Percentiles rank a stretch among this genome's conserved stretches.
Conservation (phyloP, 2,797 vertebrate species). For the Champsocephalus gunnari region DNA sequence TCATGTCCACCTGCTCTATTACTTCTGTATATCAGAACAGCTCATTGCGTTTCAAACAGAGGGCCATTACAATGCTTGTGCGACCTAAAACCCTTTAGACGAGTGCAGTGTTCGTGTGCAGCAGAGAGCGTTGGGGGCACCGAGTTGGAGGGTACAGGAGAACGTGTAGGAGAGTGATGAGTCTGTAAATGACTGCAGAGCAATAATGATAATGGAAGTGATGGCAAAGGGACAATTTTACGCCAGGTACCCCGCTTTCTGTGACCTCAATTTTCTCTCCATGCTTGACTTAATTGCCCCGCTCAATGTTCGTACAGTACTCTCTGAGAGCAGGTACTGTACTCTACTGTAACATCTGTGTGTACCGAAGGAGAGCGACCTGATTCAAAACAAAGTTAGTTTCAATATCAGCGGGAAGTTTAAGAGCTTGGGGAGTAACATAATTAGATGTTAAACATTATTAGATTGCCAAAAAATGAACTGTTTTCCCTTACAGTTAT, state of each 20-base stretch:
- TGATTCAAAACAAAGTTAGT: not conserved
- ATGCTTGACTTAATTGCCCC: slow-evolving; percentile 32
- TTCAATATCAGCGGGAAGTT: slow-evolving; percentile 1
- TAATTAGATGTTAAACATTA: no score
- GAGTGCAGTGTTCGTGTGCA: slow-evolving; percentile 15
- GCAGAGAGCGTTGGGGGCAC: slow-evolving; percentile 29
- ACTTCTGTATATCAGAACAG: not conserved
- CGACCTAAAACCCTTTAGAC: slow-evolving; percentile 11
- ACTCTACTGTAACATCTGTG: slow-evolving; percentile 25
- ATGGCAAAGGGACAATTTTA: slow-evolving; percentile 81
- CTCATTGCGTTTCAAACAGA: not conserved
- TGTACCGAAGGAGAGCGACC: not conserved
- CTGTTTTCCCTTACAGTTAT: no score
- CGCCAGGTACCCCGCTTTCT: slow-evolving; percentile 43
- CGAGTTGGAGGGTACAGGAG: slow-evolving; percentile 55
- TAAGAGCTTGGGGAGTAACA: no score
- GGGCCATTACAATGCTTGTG: not conserved
- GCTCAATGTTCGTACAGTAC: slow-evolving; percentile 10
- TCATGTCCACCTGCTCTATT: not conserved
- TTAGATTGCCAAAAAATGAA: no score
- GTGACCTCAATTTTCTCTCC: slow-evolving; percentile 51
- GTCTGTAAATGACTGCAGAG: slow-evolving; percentile 77
- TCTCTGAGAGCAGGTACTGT: slow-evolving; percentile 18
- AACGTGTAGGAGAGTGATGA: slow-evolving; percentile 60
- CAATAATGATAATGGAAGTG: slow-evolving; percentile 84